Evolutionary conservation across 2,797 vertebrate species (phyloP).

Genomic region (Centropyge bicolor): DNA sequence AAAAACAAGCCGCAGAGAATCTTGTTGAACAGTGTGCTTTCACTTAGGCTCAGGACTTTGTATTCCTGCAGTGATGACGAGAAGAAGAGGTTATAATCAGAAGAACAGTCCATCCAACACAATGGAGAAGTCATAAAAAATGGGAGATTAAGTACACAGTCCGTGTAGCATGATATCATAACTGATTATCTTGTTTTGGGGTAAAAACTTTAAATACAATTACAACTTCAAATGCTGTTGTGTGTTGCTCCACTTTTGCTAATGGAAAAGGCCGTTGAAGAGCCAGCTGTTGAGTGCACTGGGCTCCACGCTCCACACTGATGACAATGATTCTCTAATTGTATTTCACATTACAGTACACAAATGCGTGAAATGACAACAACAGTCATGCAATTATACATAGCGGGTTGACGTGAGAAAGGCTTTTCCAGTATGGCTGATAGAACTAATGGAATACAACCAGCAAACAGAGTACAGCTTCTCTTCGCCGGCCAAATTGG

Average conservation of each 20-base stretch:
- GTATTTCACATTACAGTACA: constrained; percentile 52
- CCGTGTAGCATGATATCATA: not conserved
- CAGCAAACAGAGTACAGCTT: constrained; percentile 38
- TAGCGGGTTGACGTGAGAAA: not conserved
- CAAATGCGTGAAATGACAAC: constrained; percentile 53
- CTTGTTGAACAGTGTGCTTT: not conserved
- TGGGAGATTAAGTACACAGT: not conserved
- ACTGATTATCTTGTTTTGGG: not conserved
- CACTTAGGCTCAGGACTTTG: not conserved
- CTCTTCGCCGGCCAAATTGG: constrained; percentile 47
- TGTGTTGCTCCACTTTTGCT: constrained; percentile 11
- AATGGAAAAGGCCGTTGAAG: constrained; percentile 20
- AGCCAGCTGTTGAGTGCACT: constrained; percentile 14
- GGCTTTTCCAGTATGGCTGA: constrained; percentile 24
- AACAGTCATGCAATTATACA: constrained; percentile 53
- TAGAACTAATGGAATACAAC: constrained; percentile 62
- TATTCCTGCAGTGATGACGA: not conserved
- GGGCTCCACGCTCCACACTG: constrained; percentile 27
- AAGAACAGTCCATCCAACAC: not conserved
- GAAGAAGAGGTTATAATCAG: not conserved
- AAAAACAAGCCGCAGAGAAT: not conserved
- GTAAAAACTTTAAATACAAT: not conserved
- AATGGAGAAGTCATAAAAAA: not conserved
- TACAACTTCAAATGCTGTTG: not conserved
- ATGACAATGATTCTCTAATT: constrained; percentile 33